phyloP scores from a whole-genome alignment of 2,113 vertebrate species.

The Crotophaga sulcirostris region DNA sequence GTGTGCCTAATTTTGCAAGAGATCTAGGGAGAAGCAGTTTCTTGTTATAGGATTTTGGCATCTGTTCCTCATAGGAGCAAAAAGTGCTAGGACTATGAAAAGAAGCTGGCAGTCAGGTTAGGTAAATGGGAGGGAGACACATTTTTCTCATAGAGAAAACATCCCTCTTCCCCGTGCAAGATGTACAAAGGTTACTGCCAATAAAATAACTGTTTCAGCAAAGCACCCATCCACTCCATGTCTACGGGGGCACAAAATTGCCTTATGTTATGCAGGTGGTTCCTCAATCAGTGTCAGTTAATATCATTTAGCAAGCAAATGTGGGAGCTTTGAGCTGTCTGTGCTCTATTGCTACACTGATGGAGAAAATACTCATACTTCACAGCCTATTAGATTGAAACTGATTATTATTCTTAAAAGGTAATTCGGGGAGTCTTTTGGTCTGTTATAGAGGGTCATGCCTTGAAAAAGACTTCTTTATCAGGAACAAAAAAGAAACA shows the following conservation, averaged over 20 bases:
- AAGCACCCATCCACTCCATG: neutral
- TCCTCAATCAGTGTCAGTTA: neutral
- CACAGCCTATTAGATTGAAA: neutral
- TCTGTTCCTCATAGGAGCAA: slow-evolving; percentile 27
- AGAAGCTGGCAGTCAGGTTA: neutral
- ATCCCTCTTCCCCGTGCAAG: neutral
- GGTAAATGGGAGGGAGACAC: neutral
- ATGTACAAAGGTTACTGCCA: neutral
- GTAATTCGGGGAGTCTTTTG: neutral
- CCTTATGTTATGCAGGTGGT: neutral
- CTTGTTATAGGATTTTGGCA: slow-evolving; percentile 21
- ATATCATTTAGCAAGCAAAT: neutral
- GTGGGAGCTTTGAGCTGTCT: neutral
- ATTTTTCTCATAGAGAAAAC: slow-evolving; percentile 5
- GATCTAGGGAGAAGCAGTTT: neutral
- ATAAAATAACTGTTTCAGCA: neutral
- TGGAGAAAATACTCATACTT: neutral
- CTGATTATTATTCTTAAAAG: neutral
- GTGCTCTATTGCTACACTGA: neutral
- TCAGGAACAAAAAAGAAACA: neutral
- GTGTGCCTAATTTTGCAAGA: neutral
- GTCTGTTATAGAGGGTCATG: neutral
- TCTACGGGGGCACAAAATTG: neutral
- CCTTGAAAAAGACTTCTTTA: neutral
- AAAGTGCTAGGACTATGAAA: slow-evolving; percentile 38